Evolutionary conservation across 2,797 vertebrate species (phyloP), one percentile per base, ranked within the genome.

Genomic region (Muscicapa comitata): DNA sequence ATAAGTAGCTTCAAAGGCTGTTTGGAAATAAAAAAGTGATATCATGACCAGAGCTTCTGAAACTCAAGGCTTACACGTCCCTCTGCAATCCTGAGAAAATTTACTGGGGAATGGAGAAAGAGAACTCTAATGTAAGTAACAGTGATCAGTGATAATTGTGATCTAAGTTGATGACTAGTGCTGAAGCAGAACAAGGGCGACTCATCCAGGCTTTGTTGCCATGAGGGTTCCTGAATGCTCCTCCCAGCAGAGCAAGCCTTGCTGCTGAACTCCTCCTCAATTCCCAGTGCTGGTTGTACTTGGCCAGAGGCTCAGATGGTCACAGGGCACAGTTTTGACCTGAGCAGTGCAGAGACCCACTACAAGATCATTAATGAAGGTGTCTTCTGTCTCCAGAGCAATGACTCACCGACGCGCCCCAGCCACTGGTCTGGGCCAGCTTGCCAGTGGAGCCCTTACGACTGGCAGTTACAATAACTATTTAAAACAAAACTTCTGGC

Each of bases 201-300:
- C 20, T 5, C 37, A 59, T 20, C 38, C 68, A 54, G 59, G 13
- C 17, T 99, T 98, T 99, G 50, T 97, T 98, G 94, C 96, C 93
- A 76, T 98, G 97, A 87, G 99, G 98, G 98, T 98, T 99, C 96
- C 99, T 98, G 98, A 99, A 99, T n/a, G 97, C 98, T 99, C 96
- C 98, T 96, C 96, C 99, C 99, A 1, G 99, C 99, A 42, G 99
- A 99, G 61, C 96, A 97, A 72, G 99, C 98, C 97, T 99, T 99
- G 97, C 98, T 98, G 38, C 99, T 98, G 37, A 99, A 98, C 92
- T 99, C 99, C 96, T 99, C 99, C 97, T 99, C 99, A 90, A 98
- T 99, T 98, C 99, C 99, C 58, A 47, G 58, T 16, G 28, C 28
- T 72, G 26, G 12, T 3, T 54, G 18, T 13, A 12, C 40, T n/a